Base-by-base conservation (phyloP, 2,797 vertebrate genomes). In the Numenius phaeopus region DNA sequence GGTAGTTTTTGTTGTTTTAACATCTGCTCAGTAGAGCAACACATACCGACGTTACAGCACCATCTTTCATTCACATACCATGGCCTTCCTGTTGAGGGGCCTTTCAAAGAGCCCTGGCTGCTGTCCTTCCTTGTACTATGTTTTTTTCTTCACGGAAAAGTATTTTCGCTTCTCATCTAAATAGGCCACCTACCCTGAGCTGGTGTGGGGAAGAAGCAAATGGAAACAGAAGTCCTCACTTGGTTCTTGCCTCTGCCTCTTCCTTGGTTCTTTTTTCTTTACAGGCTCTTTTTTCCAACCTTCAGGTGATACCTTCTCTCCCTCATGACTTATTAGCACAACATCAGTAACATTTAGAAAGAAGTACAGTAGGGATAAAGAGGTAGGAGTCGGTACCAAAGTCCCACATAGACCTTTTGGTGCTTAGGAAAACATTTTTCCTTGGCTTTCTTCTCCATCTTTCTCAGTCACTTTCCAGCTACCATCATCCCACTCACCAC, bases 1-100 rank as follows among this genome's bases (percentile, higher is more conserved):
- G 76, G 72, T 75, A 89, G 29, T 69, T 91, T 90, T 76, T 92
- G 44, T 90, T 88, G 19, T 57, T 91, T 52, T 82, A 42, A 65
- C 50, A 65, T 93, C 69, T 90, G 32, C 61, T 46, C 32, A 62
- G 34, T 42, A 87, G 15, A 86, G 49, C 30, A 94, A 71, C 49
- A 83, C 76, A 17, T 81, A 83, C 26, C 3, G 1, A 42, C 0
- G 0, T 39, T 82, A 57, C 27, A 61, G 39, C 30, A 76, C 34
- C 46, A 59, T 88, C 86, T 95, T 83, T 88, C 22, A n/a, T 59
- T 83, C 82, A 78, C 52, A 37, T 80, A 16, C 27, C 39, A 4
- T 34, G 69, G 42, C 19, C 44, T 77, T 91, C 58, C 54, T 86
- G 10, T 69, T 65, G 57, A 67, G 37, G 26, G 22, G 12, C 29